Percentiles rank a stretch among this genome's conserved stretches.
These are phyloP conservation scores for Amphibalanus amphitrite DNA, from an alignment of 1,140 invertebrate species.

Conservation along the genomic window DNA sequence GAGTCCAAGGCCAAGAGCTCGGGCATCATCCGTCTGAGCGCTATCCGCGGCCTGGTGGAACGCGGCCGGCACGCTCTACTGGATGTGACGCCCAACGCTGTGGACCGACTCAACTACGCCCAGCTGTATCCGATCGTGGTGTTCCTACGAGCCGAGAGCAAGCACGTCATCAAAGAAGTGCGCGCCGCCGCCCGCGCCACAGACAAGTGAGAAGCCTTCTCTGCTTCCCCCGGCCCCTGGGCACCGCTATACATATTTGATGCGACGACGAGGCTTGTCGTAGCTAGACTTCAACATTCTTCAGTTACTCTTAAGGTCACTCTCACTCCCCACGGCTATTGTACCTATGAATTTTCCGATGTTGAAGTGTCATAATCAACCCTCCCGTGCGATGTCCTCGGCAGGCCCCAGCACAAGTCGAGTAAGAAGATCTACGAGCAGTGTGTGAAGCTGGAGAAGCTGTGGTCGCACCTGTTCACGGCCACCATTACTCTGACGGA, in stretches of 20 bases:
- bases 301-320: no score
- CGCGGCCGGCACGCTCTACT: slow-evolving; percentile 83
- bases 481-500: slow-evolving; percentile 67
- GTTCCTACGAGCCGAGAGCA: slow-evolving; percentile 84
- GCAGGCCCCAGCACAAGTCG: slow-evolving; percentile 5
- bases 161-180: slow-evolving; percentile 85
- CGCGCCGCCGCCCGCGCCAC: slow-evolving; percentile 35
- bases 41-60: slow-evolving; percentile 84
- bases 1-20: slow-evolving; percentile 22
- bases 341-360: no score
- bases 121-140: slow-evolving; percentile 97
- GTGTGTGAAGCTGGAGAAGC: slow-evolving; percentile 83
- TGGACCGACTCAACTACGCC: slow-evolving; percentile 91
- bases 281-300: no score
- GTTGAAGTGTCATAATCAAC: no score
- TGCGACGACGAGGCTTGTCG: no score
- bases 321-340: no score
- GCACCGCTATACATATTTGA: no score
- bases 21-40: slow-evolving; percentile 80
- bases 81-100: slow-evolving; percentile 91
- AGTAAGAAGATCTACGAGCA: slow-evolving; percentile 92
- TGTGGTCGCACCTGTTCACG: slow-evolving; percentile 89
- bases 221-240: no score
- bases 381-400: neutral
- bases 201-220: neutral